phyloP scores from a whole-genome alignment of 2,888 invertebrate genomes.

The Rhingia rostrata region DNA sequence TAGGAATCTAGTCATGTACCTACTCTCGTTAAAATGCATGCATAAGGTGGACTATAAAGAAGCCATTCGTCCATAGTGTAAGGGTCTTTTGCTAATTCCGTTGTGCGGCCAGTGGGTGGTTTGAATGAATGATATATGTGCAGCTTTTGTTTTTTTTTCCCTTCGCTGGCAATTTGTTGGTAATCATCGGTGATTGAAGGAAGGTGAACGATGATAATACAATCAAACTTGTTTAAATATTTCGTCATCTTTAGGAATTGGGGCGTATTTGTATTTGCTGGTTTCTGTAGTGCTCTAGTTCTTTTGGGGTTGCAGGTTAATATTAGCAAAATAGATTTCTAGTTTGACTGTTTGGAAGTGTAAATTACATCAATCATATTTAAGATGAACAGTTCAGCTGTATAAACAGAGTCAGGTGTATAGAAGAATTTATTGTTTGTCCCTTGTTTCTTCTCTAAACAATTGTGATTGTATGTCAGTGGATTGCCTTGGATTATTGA shows the following conservation, averaged over 20 bases:
- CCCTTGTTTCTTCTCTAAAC: too few species aligned
- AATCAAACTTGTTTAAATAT: slow-evolving; percentile 50
- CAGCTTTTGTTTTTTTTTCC: slow-evolving; percentile 41
- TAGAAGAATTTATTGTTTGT: too few species aligned
- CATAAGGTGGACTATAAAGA: slow-evolving; percentile 22
- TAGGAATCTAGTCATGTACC: slow-evolving; percentile 20
- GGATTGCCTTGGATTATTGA: too few species aligned
- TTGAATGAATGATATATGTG: slow-evolving; percentile 41
- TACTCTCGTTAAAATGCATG: slow-evolving; percentile 39
- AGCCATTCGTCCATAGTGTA: slow-evolving; percentile 10
- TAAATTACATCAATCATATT: too few species aligned
- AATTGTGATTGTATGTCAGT: too few species aligned
- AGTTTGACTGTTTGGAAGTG: too few species aligned
- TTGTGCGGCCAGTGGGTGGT: slow-evolving; percentile 22
- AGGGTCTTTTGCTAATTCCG: slow-evolving; percentile 46
- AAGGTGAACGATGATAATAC: slow-evolving; percentile 45
- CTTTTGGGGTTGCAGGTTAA: neutral
- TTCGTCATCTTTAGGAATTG: slow-evolving; percentile 20
- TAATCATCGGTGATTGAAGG: slow-evolving; percentile 53
- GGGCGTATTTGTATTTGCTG: slow-evolving; percentile 5
- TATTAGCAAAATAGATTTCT: too few species aligned
- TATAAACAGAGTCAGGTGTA: too few species aligned
- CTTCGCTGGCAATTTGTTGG: slow-evolving; percentile 31
- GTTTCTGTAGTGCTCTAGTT: slow-evolving; percentile 6
- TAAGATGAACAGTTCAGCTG: too few species aligned